Base-by-base conservation (phyloP, 2,888 invertebrate species). In the Acanthosepion pharaonis region DNA sequence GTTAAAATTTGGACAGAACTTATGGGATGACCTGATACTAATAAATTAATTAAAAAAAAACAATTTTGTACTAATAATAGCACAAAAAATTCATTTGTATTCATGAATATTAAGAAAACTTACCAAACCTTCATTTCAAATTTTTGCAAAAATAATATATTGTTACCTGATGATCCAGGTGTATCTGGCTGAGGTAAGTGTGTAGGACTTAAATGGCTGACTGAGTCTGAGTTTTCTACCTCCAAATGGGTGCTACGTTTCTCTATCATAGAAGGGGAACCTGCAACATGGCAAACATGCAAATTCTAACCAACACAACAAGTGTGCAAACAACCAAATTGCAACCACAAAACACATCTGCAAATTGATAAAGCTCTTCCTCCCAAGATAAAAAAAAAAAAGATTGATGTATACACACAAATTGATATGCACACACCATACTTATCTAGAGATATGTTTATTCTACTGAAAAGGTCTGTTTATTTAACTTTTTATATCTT, bases 231-330 rank as follows among this genome's bases (percentile, higher is more conserved):
- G 48, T 23, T 28, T 51, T 92, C 92, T 51, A 92, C 48, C 28
- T 94, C 94, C 53, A 48, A 94, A 28, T 55, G 55, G 59, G 55
- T 53, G 55, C 64, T 94, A 94, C 20, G 64, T 94, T 94, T 94
- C 59, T 94, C 94, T 64, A 94, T n/a, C 18, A 59, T 48, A 23
- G 48, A 94, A 48, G 94, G 94, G 55, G 59, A 53, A 94, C 64
- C 94, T 94, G 55, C 15, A 94, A 94, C 48, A 64, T 8, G n/a
- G 94, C 53, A 94, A 94, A 94, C 94, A 94, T 94, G 94, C 94
- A 33, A 94, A 93, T 33, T n/a, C 78, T 78, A 33, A n/a, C 78
- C 18, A 78, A 78, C n/a, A 78, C n/a, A 28, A n/a, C n/a, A 78
- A n/a, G 23, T 78, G 78, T n/a, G 78, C 78, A 15, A 78, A 78